These are phyloP conservation scores for Tethea ocularis DNA, from an alignment of 2,888 invertebrate species.

Conservation along the genomic window DNA sequence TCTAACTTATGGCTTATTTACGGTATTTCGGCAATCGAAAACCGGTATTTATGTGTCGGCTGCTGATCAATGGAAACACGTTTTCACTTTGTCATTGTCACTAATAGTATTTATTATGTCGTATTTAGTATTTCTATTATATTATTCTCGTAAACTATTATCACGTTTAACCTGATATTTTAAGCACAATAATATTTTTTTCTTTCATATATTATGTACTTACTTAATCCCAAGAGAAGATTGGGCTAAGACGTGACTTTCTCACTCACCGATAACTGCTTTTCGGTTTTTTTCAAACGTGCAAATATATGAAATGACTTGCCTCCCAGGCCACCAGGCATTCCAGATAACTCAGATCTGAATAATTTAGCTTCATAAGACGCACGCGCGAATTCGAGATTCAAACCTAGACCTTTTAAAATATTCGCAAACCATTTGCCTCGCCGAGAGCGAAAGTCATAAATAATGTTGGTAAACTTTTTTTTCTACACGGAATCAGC, in stretches of 20 bases:
- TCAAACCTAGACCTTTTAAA: conserved; percentile 36
- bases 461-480: conserved; percentile 43
- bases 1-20: neutral
- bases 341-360: conserved; percentile 36
- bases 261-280: neutral
- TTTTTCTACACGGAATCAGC: conserved; percentile 29
- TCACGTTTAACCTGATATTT: too few relatives aligned
- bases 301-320: conserved; percentile 5
- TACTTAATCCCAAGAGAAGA: too few relatives aligned
- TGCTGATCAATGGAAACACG: neutral
- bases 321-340: conserved; percentile 21
- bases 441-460: conserved; percentile 39
- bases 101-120: neutral
- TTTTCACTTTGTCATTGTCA: neutral
- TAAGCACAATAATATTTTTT: too few relatives aligned
- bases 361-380: conserved; percentile 29
- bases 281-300: neutral
- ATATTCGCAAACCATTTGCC: conserved; percentile 46
- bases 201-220: too few relatives aligned
- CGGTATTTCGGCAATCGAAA: neutral
- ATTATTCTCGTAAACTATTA: too few relatives aligned
- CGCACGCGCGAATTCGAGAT: conserved; percentile 20
- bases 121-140: neutral
- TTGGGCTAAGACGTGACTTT: neutral
- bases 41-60: neutral